Conservation (phyloP, 2,113 vertebrate species). For the Acanthochromis polyacanthus region DNA sequence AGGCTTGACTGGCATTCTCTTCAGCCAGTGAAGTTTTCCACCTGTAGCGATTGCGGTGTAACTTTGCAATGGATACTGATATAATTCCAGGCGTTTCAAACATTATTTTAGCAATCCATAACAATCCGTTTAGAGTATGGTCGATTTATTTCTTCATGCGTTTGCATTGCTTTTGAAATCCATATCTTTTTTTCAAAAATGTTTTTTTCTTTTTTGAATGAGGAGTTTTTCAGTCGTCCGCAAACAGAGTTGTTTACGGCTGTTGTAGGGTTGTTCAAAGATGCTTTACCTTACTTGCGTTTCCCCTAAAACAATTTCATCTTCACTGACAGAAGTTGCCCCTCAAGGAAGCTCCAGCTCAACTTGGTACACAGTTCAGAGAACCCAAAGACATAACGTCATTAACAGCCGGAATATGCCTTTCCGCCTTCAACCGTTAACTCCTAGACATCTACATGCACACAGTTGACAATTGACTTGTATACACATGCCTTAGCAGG, state of each 20-base stretch:
- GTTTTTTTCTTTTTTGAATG: not conserved
- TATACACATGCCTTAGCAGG: conserved; percentile 78
- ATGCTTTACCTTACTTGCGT: conserved; percentile 7
- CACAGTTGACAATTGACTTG: conserved; percentile 35
- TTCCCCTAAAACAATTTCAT: not conserved
- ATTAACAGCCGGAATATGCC: conserved; percentile 55
- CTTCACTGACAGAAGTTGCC: not conserved
- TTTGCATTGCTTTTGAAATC: conserved; percentile 24
- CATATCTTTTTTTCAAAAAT: not conserved
- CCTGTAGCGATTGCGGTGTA: conserved; percentile 5
- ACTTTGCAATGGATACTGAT: conserved; percentile 8
- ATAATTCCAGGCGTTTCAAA: conserved; percentile 28
- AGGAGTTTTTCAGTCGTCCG: conserved; percentile 11
- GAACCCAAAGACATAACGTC: conserved; percentile 18
- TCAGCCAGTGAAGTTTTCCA: conserved; percentile 80
- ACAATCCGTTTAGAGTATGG: conserved; percentile 34
- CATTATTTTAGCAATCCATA: conserved; percentile 24
- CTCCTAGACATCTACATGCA: conserved; percentile 17
- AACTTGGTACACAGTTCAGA: conserved; percentile 1
- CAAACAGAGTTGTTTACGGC: not conserved
- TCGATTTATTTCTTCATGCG: not conserved
- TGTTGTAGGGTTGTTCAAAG: not conserved
- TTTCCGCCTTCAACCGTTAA: conserved; percentile 25
- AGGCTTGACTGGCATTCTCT: conserved; percentile 85
- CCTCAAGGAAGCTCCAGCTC: not conserved